Conservation (phyloP, 2,797 vertebrate species). For the Odontamblyopus lacepedii region DNA sequence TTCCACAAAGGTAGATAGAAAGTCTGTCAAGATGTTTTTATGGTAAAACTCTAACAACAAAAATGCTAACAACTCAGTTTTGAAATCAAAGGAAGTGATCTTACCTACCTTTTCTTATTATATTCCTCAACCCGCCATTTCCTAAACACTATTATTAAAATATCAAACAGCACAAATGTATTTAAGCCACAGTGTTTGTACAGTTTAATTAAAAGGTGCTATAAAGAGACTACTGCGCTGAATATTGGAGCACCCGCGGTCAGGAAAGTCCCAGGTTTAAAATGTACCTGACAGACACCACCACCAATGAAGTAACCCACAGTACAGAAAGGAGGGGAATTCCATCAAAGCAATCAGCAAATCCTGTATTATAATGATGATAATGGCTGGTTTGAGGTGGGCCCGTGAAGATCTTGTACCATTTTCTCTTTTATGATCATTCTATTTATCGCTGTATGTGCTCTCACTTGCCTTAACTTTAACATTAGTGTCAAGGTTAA, state of each 20-base stretch:
- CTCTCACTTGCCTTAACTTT: not conserved
- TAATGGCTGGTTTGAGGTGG: not conserved
- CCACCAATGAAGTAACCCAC: slow-evolving; percentile 16
- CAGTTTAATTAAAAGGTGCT: slow-evolving; percentile 45
- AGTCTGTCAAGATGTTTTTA: too few species aligned
- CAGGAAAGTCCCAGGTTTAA: slow-evolving; percentile 59
- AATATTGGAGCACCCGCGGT: slow-evolving; percentile 52
- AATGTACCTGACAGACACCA: slow-evolving; percentile 33
- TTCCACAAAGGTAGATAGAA: too few species aligned
- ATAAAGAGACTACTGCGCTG: slow-evolving; percentile 17
- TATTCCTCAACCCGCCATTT: slow-evolving; percentile 27
- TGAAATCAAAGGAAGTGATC: too few species aligned
- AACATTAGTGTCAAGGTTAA: too few species aligned
- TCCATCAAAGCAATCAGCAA: slow-evolving; percentile 1
- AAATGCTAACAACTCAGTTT: too few species aligned
- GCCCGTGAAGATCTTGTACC: not conserved
- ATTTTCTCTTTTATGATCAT: not conserved
- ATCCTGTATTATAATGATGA: slow-evolving; percentile 5
- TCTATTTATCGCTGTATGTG: not conserved
- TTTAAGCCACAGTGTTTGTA: slow-evolving; percentile 47
- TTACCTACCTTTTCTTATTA: not conserved
- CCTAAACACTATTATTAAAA: slow-evolving; percentile 21
- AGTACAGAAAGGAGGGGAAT: not conserved
- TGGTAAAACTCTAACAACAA: too few species aligned
- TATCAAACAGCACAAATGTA: slow-evolving; percentile 15